Evolutionary conservation across 2,113 vertebrate genomes (phyloP).

Genomic region (Empidonax alnorum): DNA sequence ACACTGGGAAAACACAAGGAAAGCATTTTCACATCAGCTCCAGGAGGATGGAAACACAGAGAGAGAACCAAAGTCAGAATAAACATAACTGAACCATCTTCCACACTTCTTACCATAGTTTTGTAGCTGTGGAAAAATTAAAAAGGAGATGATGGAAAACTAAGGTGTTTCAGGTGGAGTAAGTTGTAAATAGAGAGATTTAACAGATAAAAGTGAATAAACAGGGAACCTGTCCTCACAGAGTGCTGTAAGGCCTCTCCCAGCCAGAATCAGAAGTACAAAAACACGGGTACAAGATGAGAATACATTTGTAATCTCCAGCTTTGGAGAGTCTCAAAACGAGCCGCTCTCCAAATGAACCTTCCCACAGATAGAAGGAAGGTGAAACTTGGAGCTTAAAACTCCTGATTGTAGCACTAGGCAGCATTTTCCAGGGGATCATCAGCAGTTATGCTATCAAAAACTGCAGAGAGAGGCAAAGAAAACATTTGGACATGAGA

Average conservation of each 20-base stretch:
- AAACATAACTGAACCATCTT: neutral
- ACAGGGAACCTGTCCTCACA: neutral
- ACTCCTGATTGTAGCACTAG: neutral
- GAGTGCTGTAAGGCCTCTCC: neutral
- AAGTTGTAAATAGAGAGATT: neutral
- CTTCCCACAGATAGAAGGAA: neutral
- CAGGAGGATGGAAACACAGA: neutral
- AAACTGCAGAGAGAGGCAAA: neutral
- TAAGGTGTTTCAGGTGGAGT: neutral
- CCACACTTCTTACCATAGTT: neutral
- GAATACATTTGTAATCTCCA: neutral
- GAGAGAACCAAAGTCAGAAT: neutral
- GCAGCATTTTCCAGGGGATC: neutral
- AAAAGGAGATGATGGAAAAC: neutral
- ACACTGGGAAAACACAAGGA: neutral
- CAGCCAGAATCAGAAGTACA: neutral
- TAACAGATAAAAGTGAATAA: neutral
- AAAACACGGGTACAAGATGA: neutral
- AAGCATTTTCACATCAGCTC: neutral
- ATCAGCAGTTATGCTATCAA: neutral
- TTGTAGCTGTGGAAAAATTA: neutral
- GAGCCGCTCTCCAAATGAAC: neutral
- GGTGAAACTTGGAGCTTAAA: neutral
- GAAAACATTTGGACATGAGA: neutral
- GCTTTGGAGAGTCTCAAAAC: neutral